Percentiles rank a stretch among this genome's conserved stretches.
Evolutionary conservation across 2,888 invertebrate genomes (phyloP).

Genomic region (Rapana venosa): DNA sequence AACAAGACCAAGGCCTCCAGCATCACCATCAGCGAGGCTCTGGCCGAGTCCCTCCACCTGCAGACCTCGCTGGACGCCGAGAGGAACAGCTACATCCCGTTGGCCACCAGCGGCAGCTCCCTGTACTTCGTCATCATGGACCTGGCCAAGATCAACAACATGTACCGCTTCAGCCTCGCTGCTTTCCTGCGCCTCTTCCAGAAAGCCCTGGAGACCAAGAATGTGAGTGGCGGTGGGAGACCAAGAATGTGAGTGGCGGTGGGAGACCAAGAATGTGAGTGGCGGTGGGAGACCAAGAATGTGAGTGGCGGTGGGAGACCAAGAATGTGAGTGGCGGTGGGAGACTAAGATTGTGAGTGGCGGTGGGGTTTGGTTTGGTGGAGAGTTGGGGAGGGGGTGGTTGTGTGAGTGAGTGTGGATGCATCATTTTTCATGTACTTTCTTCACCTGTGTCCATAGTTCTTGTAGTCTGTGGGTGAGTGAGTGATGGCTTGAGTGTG

Average conservation of each 20-base stretch:
- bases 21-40: constrained; percentile 84
- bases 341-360: too few relatives aligned
- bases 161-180: constrained; percentile 84
- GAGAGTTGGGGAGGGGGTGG: too few relatives aligned
- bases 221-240: constrained; percentile 58
- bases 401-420: too few relatives aligned
- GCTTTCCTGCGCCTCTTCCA: constrained; percentile 82
- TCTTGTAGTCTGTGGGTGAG: too few relatives aligned
- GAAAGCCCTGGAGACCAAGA: constrained; percentile 78
- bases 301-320: constrained; percentile 51
- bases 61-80: constrained; percentile 81
- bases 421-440: too few relatives aligned
- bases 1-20: constrained; percentile 89
- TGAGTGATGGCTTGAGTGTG: too few relatives aligned
- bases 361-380: too few relatives aligned
- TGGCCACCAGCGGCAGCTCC: constrained; percentile 83
- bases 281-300: constrained; percentile 63
- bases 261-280: too few relatives aligned
- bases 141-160: constrained; percentile 83
- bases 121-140: constrained; percentile 84
- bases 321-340: too few relatives aligned
- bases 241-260: too few relatives aligned
- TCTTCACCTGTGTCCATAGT: too few relatives aligned
- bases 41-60: constrained; percentile 84
- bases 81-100: constrained; percentile 83